Conservation (phyloP, 2,113 vertebrate species). For the Petrocephalus microphthalmus region DNA sequence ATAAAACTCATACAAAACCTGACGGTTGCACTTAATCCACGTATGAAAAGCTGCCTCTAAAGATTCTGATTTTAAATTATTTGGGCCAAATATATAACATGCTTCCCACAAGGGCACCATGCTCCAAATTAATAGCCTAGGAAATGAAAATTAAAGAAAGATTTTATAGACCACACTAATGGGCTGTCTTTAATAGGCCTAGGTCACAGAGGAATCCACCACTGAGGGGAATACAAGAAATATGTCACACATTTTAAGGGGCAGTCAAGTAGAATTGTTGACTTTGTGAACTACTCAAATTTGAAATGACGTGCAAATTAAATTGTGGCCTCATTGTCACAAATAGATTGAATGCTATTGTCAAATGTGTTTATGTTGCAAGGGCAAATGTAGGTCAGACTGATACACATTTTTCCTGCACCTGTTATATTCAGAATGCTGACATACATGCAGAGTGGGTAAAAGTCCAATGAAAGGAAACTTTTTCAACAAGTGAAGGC, state of each 20-base stretch:
- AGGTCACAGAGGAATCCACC: slow-evolving; percentile 45
- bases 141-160: slow-evolving; percentile 46
- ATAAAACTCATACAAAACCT: neutral
- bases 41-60: neutral
- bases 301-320: slow-evolving; percentile 43
- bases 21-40: neutral
- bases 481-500: neutral
- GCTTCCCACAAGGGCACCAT: slow-evolving; percentile 45
- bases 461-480: neutral
- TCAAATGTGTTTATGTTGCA: slow-evolving; percentile 3
- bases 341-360: slow-evolving; percentile 20
- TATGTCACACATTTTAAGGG: slow-evolving; percentile 45
- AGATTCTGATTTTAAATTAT: slow-evolving; percentile 40
- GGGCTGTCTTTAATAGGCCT: slow-evolving; percentile 55
- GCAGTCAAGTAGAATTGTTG: slow-evolving; percentile 33
- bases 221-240: slow-evolving; percentile 43
- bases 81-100: slow-evolving; percentile 61
- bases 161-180: slow-evolving; percentile 48
- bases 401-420: neutral
- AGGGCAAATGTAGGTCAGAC: neutral
- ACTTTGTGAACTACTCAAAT: slow-evolving; percentile 36
- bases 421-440: neutral
- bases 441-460: neutral
- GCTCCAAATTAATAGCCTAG: slow-evolving; percentile 57
- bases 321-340: slow-evolving; percentile 27